Evolutionary conservation across 2,797 vertebrate species (phyloP), one percentile per base, ranked within the genome.

Genomic region (Sebastes nivosus): DNA sequence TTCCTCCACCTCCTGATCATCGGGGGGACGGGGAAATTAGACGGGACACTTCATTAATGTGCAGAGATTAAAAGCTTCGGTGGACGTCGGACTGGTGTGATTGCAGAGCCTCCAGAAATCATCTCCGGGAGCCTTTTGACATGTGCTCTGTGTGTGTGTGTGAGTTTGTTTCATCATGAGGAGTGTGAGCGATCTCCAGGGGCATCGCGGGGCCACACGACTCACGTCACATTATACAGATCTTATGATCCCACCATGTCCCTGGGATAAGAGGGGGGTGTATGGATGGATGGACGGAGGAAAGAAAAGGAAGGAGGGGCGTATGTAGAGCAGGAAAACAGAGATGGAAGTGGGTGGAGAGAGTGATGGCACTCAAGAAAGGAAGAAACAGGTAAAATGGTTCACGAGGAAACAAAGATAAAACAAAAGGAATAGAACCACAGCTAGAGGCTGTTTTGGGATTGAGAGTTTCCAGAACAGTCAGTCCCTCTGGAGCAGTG

Each of bases 41-140:
- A 79, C 11, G 2, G 61, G 92, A 92, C 84, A 77, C 88, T 75
- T 87, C 81, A 88, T 90, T 84, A 87, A 91, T 80, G 85, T 52
- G 46, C 58, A 54, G 75, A 89, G 86, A 91, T 85, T 85, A 86
- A 87, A 88, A 88, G 82, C 87, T 84, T 79, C 46, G 14, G 75
- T 67, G 58, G 60, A 80, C 30, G 76, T 72, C 46, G 18, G 74
- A 24, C 67, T 16, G 29, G 77, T 91, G 84, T 85, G 83, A 94
- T 91, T 88, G 87, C 83, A 84, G 76, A 81, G 71, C 52, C 34
- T 70, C 18, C 3, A 90, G 66, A 84, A 85, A 85, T 83, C 58
- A 30, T 75, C 63, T 72, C n/a, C 1, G 27, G n/a, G 52, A 73
- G 74, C 10, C 55, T 65, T 79, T 34, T 59, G 78, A 81, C 46